These are phyloP conservation scores for Calephelis virginiensis DNA, from an alignment of 1,140 invertebrate genomes.

Conservation along the genomic window DNA sequence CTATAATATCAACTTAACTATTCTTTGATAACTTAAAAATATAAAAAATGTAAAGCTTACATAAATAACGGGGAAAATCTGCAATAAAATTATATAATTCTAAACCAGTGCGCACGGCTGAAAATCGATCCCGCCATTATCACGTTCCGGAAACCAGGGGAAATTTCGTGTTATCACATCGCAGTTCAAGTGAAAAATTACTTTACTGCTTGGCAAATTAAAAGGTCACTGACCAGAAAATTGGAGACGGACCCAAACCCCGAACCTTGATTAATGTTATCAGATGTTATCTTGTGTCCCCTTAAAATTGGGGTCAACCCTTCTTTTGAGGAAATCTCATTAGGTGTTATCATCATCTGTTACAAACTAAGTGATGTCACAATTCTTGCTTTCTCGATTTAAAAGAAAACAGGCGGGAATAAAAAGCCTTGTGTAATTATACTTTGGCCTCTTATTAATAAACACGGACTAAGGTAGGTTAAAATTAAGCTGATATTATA, in stretches of 20 bases:
- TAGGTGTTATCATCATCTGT: constrained; percentile 45
- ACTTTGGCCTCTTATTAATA: too few relatives aligned
- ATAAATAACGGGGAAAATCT: not conserved
- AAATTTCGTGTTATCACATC: constrained; percentile 32
- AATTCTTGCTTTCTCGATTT: too few relatives aligned
- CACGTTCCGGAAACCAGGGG: constrained; percentile 22
- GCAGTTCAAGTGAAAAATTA: constrained; percentile 36
- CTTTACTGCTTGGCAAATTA: constrained; percentile 54
- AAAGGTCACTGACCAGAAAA: constrained; percentile 69
- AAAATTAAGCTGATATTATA: too few relatives aligned
- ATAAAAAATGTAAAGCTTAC: not conserved
- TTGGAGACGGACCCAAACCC: constrained; percentile 47
- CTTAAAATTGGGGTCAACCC: constrained; percentile 65
- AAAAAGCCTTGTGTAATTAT: too few relatives aligned
- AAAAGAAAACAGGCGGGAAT: too few relatives aligned
- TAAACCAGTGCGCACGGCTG: not conserved
- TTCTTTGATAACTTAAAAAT: too few relatives aligned
- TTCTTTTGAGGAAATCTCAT: constrained; percentile 40
- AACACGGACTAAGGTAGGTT: too few relatives aligned
- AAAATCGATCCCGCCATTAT: constrained; percentile 28
- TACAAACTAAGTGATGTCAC: too few relatives aligned
- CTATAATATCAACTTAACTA: too few relatives aligned
- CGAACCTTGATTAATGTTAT: constrained; percentile 72
- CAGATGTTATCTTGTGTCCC: constrained; percentile 55
- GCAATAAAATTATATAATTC: not conserved